These are phyloP conservation scores for Nycticorax nycticorax DNA, from an alignment of 2,113 vertebrate genomes.

Conservation along the genomic window DNA sequence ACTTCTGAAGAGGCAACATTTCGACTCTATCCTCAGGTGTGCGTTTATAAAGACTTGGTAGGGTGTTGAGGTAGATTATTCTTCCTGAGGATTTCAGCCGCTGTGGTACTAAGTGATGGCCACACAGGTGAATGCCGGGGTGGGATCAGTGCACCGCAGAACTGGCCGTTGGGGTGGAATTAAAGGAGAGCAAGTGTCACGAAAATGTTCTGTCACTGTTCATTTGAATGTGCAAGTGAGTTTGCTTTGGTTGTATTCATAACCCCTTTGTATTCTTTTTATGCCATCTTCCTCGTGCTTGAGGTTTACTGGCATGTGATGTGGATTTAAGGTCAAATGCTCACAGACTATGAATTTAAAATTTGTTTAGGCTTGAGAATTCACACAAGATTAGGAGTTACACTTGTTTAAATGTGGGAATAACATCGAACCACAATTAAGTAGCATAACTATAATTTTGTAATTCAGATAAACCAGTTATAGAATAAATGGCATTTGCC, in stretches of 20 bases:
- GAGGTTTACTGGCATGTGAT: background rate
- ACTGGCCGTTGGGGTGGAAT: background rate
- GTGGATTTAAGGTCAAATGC: background rate
- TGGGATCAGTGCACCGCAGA: fast-evolving
- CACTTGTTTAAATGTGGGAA: background rate
- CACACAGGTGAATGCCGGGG: fast-evolving
- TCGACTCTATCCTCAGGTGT: background rate
- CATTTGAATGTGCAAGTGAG: background rate
- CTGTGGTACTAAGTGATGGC: background rate
- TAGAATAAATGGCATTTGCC: background rate
- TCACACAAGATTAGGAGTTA: background rate
- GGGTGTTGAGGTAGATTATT: background rate
- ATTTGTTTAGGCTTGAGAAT: background rate
- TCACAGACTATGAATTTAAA: background rate
- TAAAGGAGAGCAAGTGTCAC: background rate
- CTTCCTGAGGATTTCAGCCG: background rate
- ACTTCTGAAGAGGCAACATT: background rate
- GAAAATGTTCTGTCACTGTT: background rate
- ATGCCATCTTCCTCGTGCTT: background rate
- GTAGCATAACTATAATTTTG: background rate
- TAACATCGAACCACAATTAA: background rate
- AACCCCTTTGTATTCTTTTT: background rate
- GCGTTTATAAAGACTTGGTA: background rate
- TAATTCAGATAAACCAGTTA: background rate
- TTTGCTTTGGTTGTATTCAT: background rate